Percentiles rank a stretch among this genome's conserved stretches.
Conservation (phyloP, 2,888 invertebrate genomes). For the Thereva unica region DNA sequence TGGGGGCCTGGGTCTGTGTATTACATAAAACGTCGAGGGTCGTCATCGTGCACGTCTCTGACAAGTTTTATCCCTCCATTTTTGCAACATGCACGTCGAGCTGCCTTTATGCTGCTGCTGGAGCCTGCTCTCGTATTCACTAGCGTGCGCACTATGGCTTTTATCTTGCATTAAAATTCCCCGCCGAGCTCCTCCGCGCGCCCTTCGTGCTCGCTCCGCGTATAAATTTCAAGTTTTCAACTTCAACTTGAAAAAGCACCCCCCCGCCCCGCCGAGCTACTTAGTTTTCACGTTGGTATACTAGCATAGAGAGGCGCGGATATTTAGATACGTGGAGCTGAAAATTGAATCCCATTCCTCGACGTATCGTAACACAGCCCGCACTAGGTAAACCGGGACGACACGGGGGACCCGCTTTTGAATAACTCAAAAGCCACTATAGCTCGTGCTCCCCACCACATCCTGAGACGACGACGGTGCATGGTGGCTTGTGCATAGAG, state of each 20-base stretch:
- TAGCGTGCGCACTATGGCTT: constrained; percentile 29
- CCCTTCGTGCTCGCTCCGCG: constrained; percentile 38
- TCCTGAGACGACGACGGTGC: no score
- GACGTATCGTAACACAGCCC: no score
- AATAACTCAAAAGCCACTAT: no score
- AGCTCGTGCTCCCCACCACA: no score
- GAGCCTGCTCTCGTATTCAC: neutral
- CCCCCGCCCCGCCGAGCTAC: neutral
- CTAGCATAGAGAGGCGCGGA: no score
- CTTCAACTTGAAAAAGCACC: constrained; percentile 36
- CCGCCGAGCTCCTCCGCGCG: constrained; percentile 12
- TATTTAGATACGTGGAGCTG: no score
- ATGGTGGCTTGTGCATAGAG: no score
- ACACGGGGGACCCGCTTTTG: no score
- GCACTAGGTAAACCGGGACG: no score
- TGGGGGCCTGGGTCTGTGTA: constrained; percentile 17
- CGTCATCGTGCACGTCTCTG: constrained; percentile 28
- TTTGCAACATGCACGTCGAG: constrained; percentile 9
- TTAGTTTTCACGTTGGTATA: no score
- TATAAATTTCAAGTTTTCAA: constrained; percentile 44
- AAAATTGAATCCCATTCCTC: no score
- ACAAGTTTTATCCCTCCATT: constrained; percentile 13
- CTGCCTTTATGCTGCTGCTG: constrained; percentile 15
- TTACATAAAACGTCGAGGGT: constrained; percentile 35
- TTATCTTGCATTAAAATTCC: constrained; percentile 6